A percentile compares a stretch with the other conserved stretches of the same genome.
Evolutionary conservation across 1,140 invertebrate genomes (phyloP).

Genomic region (Alviniconcha marisindica): DNA sequence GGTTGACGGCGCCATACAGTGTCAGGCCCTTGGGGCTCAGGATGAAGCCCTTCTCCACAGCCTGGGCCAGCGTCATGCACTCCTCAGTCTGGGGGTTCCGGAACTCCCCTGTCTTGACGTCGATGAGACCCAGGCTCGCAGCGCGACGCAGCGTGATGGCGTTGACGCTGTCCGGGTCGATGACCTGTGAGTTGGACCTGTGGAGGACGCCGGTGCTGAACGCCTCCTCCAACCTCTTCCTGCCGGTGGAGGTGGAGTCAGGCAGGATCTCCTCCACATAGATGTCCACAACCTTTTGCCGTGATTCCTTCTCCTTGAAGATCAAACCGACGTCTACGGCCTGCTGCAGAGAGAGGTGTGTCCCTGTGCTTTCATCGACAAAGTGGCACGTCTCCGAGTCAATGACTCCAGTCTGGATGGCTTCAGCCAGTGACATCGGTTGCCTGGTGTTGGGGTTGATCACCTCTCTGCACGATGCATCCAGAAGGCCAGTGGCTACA

Average conservation of each 20-base stretch:
- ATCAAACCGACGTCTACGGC: constrained; percentile 61
- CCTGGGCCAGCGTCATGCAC: constrained; percentile 86
- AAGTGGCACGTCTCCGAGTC: constrained; percentile 83
- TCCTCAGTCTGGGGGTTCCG: constrained; percentile 89
- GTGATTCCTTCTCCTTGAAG: constrained; percentile 53
- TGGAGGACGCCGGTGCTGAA: constrained; percentile 67
- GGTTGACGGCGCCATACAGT: constrained; percentile 89
- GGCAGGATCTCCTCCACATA: constrained; percentile 67
- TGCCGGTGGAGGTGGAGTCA: constrained; percentile 57
- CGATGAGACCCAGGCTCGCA: constrained; percentile 75
- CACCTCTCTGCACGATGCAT: constrained; percentile 57
- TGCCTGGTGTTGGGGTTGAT: constrained; percentile 54
- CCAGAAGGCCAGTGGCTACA: constrained; percentile 79
- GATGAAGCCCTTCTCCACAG: constrained; percentile 78
- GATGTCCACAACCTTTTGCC: constrained; percentile 65
- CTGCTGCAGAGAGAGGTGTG: constrained; percentile 51
- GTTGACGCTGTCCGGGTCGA: constrained; percentile 70
- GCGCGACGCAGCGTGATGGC: constrained; percentile 69
- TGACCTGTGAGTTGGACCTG: constrained; percentile 68
- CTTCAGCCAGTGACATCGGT: constrained; percentile 70
- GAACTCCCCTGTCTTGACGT: constrained; percentile 88
- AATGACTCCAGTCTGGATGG: constrained; percentile 85
- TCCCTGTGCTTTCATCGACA: constrained; percentile 55
- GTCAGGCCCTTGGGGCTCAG: constrained; percentile 80
- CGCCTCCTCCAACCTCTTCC: constrained; percentile 65